Percentiles rank a stretch among this genome's conserved stretches.
Conservation (phyloP, 1,140 invertebrate species). For the Subanguina moxae region DNA sequence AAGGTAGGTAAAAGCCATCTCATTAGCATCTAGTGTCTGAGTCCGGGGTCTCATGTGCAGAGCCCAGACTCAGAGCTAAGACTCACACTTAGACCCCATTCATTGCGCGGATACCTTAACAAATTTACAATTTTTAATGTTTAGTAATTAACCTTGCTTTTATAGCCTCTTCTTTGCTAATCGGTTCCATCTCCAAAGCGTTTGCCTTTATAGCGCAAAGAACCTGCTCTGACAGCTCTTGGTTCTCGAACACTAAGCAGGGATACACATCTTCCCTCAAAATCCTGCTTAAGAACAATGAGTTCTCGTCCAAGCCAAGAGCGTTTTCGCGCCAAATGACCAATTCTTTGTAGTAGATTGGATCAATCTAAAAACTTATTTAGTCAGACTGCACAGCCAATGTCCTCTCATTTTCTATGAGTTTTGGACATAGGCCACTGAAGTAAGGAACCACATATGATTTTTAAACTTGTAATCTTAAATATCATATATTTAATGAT, state of each 20-base stretch:
- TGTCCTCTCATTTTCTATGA: no score
- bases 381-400: no score
- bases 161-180: background rate
- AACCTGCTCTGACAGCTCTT: constrained; percentile 12
- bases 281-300: constrained; percentile 11
- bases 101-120: background rate
- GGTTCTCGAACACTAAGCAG: constrained; percentile 18
- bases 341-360: constrained; percentile 22
- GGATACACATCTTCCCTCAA: constrained; percentile 16
- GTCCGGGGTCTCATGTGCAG: no score
- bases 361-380: constrained; percentile 20
- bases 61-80: no score
- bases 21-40: no score
- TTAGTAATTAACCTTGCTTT: background rate
- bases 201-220: constrained; percentile 14
- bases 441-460: no score
- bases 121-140: background rate
- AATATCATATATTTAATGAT: no score
- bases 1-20: no score
- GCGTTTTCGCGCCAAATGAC: constrained; percentile 19
- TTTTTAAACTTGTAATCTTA: no score
- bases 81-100: no score
- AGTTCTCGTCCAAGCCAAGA: constrained; percentile 8
- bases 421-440: no score
- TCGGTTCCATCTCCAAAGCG: constrained; percentile 12